Conservation (phyloP, 2,888 invertebrate species). For the Xestia sexstrigata region DNA sequence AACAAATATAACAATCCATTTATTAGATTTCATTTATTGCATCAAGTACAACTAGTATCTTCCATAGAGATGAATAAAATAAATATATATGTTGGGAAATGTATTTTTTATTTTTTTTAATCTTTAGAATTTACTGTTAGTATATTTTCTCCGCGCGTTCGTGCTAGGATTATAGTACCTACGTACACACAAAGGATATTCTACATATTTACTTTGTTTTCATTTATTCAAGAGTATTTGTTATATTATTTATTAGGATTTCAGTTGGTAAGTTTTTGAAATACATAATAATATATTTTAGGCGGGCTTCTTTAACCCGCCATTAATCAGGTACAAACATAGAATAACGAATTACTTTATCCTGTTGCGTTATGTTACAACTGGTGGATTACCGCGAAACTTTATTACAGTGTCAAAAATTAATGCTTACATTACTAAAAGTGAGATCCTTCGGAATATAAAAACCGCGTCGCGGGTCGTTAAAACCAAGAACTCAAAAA, state of each 20-base stretch:
- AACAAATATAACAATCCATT: background rate
- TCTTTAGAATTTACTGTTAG: background rate
- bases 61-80: background rate
- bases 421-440: slow-evolving; percentile 29
- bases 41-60: background rate
- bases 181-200: background rate
- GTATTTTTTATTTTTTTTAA: background rate
- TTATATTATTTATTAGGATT: background rate
- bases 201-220: background rate
- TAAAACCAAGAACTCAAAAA: slow-evolving; percentile 44
- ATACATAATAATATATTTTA: background rate
- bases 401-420: background rate
- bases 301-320: no score
- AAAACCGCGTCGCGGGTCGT: slow-evolving; percentile 40
- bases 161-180: background rate
- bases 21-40: background rate
- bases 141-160: background rate
- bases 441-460: slow-evolving; percentile 11
- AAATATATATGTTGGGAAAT: background rate
- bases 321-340: background rate
- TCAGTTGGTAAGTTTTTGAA: background rate
- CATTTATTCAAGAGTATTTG: background rate
- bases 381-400: background rate
- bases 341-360: background rate
- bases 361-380: background rate